Evolutionary conservation across 2,888 invertebrate species (phyloP).

Genomic region (Parasteatoda lunata): DNA sequence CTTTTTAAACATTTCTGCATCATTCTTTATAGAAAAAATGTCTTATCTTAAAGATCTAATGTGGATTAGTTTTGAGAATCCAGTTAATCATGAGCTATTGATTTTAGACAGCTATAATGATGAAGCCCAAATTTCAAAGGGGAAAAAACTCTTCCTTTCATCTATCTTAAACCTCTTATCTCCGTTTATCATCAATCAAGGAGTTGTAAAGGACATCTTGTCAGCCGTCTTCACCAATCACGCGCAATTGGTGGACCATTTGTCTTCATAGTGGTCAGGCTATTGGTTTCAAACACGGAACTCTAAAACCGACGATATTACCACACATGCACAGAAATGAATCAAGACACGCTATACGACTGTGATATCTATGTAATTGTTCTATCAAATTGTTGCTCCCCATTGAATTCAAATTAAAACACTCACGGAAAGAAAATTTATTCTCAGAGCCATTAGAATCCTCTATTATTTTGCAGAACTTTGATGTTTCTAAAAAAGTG

Average conservation of each 20-base stretch:
- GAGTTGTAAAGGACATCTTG: conserved; percentile 34
- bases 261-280: conserved; percentile 14
- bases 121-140: not conserved
- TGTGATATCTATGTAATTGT: not conserved
- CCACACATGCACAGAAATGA: not conserved
- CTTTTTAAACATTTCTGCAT: no score
- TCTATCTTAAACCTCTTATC: not conserved
- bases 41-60: not conserved
- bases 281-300: conserved; percentile 2
- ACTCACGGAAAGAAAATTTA: no score
- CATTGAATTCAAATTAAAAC: no score
- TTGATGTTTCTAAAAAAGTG: no score
- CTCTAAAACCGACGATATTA: conserved; percentile 2
- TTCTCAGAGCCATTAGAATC: no score
- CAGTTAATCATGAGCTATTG: not conserved
- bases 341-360: not conserved
- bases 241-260: conserved; percentile 42
- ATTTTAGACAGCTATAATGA: not conserved
- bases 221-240: conserved; percentile 49
- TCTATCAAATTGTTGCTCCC: not conserved
- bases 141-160: not conserved
- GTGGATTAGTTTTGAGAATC: conserved; percentile 1
- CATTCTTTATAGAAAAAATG: no score
- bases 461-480: no score
- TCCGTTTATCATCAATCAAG: conserved; percentile 11